Conservation (phyloP, 2,888 invertebrate genomes). For the Dynastes tityus region DNA sequence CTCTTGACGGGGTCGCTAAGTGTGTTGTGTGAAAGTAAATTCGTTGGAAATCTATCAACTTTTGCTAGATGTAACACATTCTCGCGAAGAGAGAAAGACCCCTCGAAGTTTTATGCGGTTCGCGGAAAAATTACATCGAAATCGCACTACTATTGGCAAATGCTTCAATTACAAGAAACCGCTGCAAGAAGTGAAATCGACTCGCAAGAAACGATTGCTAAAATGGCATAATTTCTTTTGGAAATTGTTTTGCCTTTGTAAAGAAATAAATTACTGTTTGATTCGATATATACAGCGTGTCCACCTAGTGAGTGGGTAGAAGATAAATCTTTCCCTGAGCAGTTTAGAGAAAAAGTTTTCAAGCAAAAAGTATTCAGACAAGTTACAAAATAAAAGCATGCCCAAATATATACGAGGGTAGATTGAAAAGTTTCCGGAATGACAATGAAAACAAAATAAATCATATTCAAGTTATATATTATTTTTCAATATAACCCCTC, state of each 20-base stretch:
- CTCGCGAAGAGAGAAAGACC: not conserved
- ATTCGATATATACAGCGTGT: not conserved
- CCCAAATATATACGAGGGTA: no score
- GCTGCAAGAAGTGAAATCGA: slow-evolving; percentile 23
- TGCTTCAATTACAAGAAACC: slow-evolving; percentile 28
- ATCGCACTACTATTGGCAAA: slow-evolving; percentile 7
- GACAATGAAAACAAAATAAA: no score
- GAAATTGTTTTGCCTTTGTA: not conserved
- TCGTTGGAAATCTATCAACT: slow-evolving; percentile 39
- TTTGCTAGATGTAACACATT: slow-evolving; percentile 38
- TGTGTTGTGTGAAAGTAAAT: slow-evolving; percentile 37
- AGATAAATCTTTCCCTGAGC: no score
- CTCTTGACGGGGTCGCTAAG: slow-evolving; percentile 5
- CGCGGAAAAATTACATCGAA: slow-evolving; percentile 30
- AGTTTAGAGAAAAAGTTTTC: not conserved
- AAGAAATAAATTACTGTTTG: not conserved
- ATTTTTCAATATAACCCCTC: no score
- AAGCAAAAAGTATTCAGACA: not conserved
- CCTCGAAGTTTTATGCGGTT: slow-evolving; percentile 6
- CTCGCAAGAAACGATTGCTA: slow-evolving; percentile 17
- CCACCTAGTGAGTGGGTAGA: no score
- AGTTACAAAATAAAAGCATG: no score
- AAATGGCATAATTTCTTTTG: slow-evolving; percentile 30
- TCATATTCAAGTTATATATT: no score
- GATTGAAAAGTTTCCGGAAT: no score